Evolutionary conservation across 2,888 invertebrate genomes (phyloP), one percentile per base, ranked within the genome.

Genomic region (Trisateles emortualis): DNA sequence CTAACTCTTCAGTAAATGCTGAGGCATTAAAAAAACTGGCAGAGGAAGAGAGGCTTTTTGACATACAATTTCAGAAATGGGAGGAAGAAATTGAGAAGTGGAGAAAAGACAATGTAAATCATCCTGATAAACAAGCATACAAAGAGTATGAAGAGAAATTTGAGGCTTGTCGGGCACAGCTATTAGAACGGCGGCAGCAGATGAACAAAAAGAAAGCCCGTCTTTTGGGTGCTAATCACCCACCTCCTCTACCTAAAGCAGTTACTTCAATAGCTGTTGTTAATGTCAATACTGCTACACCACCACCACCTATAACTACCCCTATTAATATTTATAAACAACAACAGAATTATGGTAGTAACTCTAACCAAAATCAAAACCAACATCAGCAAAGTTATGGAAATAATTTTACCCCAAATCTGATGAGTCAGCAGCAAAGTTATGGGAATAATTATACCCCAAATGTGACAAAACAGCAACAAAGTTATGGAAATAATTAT

Each of bases 81-180:
- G 98, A 98, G 86, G 95, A 96, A 68, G 97, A 98, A 83, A 98
- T 98, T 83, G 95, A 96, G 74, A 96, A 96, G 72, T 98, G 98
- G 98, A 97, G 97, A 81, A 95, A 95, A 60, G 97, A 98, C 77
- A 98, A 98, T 90, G 96, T 95, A 29, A 96, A 97, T 84, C 98
- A 98, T 90, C 98, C 98, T 0, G 98, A 98, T 83, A 97, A 96
- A 85, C 95, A 95, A 86, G 96, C 97, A 68, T 97, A 97, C 79
- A 94, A 94, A 70, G 96, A 97, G 74, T 98, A 98, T 86, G 97
- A 98, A 86, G 95, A 96, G 45, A 97, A 97, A 83, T 98, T 98
- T 95, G 96, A 97, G 78, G 94, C 96, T 30, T 98, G 97, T 92
- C 94, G 97, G 13, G 95, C 95, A 65, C 96, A 97, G 76, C 89